These are phyloP conservation scores for Myopa tessellatipennis DNA, from an alignment of 2,888 invertebrate species.

Conservation along the genomic window DNA sequence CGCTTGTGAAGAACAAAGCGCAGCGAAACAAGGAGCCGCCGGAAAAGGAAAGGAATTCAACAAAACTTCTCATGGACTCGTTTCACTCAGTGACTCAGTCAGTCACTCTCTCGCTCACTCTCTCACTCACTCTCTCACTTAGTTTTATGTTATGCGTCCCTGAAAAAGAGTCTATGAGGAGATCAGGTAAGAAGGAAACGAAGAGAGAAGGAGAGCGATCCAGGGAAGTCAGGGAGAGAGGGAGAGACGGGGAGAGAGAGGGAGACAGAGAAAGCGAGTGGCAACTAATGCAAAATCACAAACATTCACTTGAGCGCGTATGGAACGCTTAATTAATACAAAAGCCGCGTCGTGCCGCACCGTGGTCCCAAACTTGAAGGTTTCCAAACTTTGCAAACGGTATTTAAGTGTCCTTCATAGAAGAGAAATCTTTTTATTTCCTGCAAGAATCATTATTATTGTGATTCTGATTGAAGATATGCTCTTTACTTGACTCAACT, in stretches of 20 bases:
- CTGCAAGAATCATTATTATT: no score
- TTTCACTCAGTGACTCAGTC: background rate
- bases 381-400: no score
- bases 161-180: no score
- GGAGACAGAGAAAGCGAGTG: background rate
- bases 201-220: no score
- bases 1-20: constrained; percentile 6
- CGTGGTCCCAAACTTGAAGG: background rate
- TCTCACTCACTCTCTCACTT: background rate
- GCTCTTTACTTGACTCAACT: no score
- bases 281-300: constrained; percentile 29
- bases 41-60: background rate
- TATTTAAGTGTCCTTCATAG: no score
- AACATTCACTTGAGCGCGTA: constrained; percentile 32
- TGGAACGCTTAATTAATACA: constrained; percentile 45
- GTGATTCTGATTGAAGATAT: no score
- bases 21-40: background rate
- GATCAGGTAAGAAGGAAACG: no score
- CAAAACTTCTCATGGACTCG: constrained; percentile 5
- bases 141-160: background rate
- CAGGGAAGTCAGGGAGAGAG: background rate
- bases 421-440: no score
- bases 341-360: constrained; percentile 27
- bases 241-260: background rate
- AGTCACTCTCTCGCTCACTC: background rate